Evolutionary conservation across 2,113 vertebrate genomes (phyloP), one percentile per base, ranked within the genome.

Genomic region (Calidris pugnax): DNA sequence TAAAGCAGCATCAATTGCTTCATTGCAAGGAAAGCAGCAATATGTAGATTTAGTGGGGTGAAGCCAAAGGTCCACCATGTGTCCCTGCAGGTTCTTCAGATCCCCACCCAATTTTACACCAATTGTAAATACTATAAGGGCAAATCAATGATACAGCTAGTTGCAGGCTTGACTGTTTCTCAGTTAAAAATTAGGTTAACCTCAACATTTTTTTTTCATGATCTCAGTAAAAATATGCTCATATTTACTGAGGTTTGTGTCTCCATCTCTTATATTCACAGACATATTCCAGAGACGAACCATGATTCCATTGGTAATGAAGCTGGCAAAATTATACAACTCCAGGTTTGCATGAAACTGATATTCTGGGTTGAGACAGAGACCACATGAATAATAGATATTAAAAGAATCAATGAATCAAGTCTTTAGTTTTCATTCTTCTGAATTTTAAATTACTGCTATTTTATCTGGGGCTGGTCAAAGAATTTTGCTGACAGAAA

Each of bases 351-450:
- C 86, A 91, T 4, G 14, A 73, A 89, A 75, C 33, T 51, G 76
- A 30, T 89, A 87, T 89, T 91, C 64, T 78, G 75, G 74, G 64
- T 32, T 76, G 59, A 94, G 50, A 35, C 15, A 69, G 84, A 92
- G 56, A 55, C n/a, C 55, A 76, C 39, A 89, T 76, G 85, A 96
- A 90, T 90, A 96, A 96, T 57, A 92, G 89, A 94, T 95, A 89
- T 10, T 45, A 83, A 87, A 94, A 60, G 63, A 85, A 87, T 80
- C 87, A 66, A 90, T 74, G 63, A 41, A 94, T 50, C 24, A 66
- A 75, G 2, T 35, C 73, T 48, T 79, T 56, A 78, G 45, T 19
- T 67, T 88, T 85, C 33, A 5, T 79, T 82, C 47, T 67, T 72
- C 47, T 91, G 85, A 93, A 94, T 94, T 93, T 91, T 73, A 87